A percentile compares a stretch with the other conserved stretches of the same genome.
These are phyloP conservation scores for Ictidomys tridecemlineatus DNA, from an alignment of 2,113 vertebrate species.

Conservation along the genomic window DNA sequence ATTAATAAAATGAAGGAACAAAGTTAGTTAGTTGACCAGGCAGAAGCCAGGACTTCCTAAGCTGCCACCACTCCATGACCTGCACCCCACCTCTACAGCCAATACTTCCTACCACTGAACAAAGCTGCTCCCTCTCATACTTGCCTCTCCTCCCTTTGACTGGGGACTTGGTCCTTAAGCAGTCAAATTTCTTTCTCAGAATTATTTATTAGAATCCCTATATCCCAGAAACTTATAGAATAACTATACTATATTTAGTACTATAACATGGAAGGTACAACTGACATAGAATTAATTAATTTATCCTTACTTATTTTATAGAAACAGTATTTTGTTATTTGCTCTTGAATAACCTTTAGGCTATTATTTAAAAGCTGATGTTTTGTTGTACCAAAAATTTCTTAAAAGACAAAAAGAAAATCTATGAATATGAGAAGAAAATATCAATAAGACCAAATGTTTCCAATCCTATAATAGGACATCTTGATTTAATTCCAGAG, in stretches of 20 bases:
- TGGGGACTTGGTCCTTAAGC: not conserved
- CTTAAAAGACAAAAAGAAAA: not conserved
- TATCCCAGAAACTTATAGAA: not conserved
- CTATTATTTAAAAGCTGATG: slow-evolving; percentile 47
- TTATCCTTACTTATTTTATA: slow-evolving; percentile 48
- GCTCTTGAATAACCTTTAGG: not conserved
- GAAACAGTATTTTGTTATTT: slow-evolving; percentile 44
- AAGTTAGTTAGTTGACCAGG: not conserved
- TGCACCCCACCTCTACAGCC: not conserved
- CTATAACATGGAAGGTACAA: slow-evolving; percentile 26
- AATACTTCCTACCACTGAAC: not conserved
- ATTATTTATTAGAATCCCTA: slow-evolving; percentile 22
- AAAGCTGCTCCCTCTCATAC: not conserved
- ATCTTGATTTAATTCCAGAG: slow-evolving; percentile 9
- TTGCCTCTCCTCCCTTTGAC: not conserved
- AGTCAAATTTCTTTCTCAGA: not conserved
- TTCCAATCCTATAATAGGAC: not conserved
- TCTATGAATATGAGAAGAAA: slow-evolving; percentile 3
- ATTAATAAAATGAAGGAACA: not conserved
- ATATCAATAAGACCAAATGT: slow-evolving; percentile 18
- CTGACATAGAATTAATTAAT: slow-evolving; percentile 19
- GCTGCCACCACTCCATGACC: too few relatives aligned
- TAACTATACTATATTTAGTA: not conserved
- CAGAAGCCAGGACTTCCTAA: not conserved
- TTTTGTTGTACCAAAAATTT: not conserved